These are phyloP conservation scores for Dendrolimus pini DNA, from an alignment of 2,888 invertebrate genomes.

Conservation along the genomic window DNA sequence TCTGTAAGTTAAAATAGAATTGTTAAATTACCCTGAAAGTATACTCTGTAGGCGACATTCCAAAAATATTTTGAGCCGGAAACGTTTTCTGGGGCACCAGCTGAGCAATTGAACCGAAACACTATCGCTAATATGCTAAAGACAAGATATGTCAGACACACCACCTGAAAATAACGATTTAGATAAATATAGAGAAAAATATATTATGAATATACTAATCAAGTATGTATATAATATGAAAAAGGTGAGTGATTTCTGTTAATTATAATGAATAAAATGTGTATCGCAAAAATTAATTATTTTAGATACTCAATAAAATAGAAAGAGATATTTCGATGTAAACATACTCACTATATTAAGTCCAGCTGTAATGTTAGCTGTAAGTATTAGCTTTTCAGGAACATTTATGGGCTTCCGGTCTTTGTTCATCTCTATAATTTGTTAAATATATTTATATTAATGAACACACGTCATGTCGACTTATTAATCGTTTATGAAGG, in stretches of 20 bases:
- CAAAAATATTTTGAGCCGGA: slow-evolving; percentile 25
- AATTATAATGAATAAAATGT: too few relatives aligned
- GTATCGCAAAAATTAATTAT: too few relatives aligned
- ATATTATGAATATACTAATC: slow-evolving; percentile 1
- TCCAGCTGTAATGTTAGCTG: slow-evolving; percentile 31
- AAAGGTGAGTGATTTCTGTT: too few relatives aligned
- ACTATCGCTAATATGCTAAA: slow-evolving; percentile 31
- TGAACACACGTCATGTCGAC: slow-evolving; percentile 35
- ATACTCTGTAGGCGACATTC: slow-evolving; percentile 25
- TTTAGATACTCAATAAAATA: too few relatives aligned
- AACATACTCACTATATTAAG: slow-evolving; percentile 43
- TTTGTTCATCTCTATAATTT: slow-evolving; percentile 23
- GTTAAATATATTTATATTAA: slow-evolving; percentile 16
- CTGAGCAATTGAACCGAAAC: slow-evolving; percentile 28
- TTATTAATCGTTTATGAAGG: slow-evolving; percentile 36
- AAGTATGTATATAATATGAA: background rate
- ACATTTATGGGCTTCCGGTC: slow-evolving; percentile 15
- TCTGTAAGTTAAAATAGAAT: too few relatives aligned
- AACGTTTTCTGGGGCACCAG: background rate
- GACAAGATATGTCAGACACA: slow-evolving; percentile 31
- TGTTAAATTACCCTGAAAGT: slow-evolving; percentile 33
- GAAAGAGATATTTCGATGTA: too few relatives aligned
- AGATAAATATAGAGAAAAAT: background rate
- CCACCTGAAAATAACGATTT: slow-evolving; percentile 27
- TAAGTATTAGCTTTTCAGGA: slow-evolving; percentile 29